Evolutionary conservation across 2,113 vertebrate genomes (phyloP).

Genomic region (Cygnus atratus): DNA sequence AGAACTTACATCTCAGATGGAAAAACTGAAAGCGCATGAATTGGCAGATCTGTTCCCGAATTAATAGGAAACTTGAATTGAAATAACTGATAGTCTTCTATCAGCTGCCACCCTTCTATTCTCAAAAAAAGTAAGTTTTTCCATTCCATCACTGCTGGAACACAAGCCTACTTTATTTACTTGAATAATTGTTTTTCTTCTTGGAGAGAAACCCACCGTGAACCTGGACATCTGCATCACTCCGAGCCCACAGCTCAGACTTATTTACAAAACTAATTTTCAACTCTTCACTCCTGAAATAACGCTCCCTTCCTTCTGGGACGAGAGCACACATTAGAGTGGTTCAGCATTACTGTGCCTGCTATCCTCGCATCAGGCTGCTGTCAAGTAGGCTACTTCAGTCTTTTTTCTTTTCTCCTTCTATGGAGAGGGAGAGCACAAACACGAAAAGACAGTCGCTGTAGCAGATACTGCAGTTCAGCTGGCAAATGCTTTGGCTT

Average conservation of each 20-base stretch:
- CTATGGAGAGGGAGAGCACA: not conserved
- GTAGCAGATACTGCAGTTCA: not conserved
- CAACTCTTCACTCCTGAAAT: conserved; percentile 10
- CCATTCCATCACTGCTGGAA: conserved; percentile 8
- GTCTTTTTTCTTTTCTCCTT: not conserved
- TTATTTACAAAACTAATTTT: conserved; percentile 2
- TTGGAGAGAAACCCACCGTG: not conserved
- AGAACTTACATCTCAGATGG: conserved; percentile 43
- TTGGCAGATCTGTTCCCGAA: conserved; percentile 23
- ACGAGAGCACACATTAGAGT: not conserved
- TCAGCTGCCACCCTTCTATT: conserved; percentile 12
- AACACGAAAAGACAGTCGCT: not conserved
- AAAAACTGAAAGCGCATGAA: conserved; percentile 39
- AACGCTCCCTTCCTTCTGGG: conserved; percentile 15
- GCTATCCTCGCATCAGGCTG: not conserved
- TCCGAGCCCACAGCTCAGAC: not conserved
- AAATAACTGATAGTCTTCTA: conserved; percentile 52
- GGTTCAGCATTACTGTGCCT: not conserved
- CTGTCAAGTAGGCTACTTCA: not conserved
- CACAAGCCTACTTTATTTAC: not conserved
- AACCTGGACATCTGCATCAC: not conserved
- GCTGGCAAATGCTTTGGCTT: not conserved
- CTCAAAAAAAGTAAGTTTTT: not conserved
- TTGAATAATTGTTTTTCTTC: not conserved
- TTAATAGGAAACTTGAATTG: conserved; percentile 38